phyloP scores from a whole-genome alignment of 2,797 vertebrate species.

The Eurystomus glaucurus region DNA sequence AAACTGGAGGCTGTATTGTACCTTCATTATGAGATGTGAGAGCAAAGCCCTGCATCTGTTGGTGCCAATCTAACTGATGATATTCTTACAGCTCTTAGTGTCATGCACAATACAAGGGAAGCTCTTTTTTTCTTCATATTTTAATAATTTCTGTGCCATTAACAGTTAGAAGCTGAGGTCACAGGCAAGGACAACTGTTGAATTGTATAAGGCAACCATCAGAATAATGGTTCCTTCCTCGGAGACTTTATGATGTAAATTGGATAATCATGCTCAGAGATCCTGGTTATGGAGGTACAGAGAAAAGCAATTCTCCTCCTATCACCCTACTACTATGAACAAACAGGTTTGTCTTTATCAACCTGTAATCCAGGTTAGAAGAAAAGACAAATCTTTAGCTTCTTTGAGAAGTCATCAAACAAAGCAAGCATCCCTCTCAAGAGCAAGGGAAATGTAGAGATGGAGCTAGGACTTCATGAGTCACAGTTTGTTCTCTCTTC shows the following conservation, averaged over 20 bases:
- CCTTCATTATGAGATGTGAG: not conserved
- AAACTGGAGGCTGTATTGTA: not conserved
- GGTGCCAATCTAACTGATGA: not conserved
- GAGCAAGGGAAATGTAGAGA: slow-evolving; percentile 11
- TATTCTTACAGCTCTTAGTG: not conserved
- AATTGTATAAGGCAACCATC: not conserved
- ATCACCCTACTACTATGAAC: not conserved
- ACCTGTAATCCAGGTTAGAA: not conserved
- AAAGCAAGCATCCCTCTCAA: slow-evolving; percentile 14
- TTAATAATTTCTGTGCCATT: not conserved
- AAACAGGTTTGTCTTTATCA: not conserved
- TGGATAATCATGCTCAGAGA: not conserved
- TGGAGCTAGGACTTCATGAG: slow-evolving; percentile 44
- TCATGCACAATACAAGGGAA: not conserved
- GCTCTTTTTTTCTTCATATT: not conserved
- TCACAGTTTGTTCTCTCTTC: slow-evolving; percentile 24
- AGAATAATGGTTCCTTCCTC: not conserved
- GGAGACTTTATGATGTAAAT: not conserved
- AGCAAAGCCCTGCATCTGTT: not conserved
- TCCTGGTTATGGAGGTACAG: not conserved
- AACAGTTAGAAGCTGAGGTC: not conserved
- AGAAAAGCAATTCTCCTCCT: not conserved
- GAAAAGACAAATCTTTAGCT: not conserved
- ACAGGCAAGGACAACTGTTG: not conserved
- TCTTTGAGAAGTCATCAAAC: slow-evolving; percentile 4